Base-by-base conservation (phyloP, 2,888 invertebrate genomes). In the Phorcus lineatus region DNA sequence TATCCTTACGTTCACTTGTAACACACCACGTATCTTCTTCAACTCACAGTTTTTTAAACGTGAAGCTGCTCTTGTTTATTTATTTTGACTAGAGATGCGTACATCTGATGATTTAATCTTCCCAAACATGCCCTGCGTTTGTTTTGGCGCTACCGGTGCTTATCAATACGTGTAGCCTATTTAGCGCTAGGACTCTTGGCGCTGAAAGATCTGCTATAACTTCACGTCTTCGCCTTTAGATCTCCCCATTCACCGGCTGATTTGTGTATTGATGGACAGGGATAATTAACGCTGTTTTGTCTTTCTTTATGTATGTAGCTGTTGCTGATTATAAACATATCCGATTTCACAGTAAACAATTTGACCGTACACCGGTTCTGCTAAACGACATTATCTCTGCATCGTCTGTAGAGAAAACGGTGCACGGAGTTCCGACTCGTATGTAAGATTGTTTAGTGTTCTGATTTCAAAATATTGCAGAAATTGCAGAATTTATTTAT, bases 21-120 rank as follows among this genome's bases (percentile, higher is more conserved):
- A 62, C 62, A 28, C 24, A 62, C 17, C 24, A 24, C 24, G 62
- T 62, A 62, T 28, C 62, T 62, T 28, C 62, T 16, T 13, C 62
- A 62, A 24, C 62, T 24, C 24, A 19, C 11, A 62, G 28, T 62
- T n/a, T 24, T 62, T 28, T 36, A 36, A 24, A 11, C 28, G 24
- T 17, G 24, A 62, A 28, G 24, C 62, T 24, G 11, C 47, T 13
- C 13, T 47, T 47, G 74, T 74, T 74, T 40, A 52, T 74, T 74
- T 74, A 74, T 74, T 74, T 74, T 74, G 74, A 74, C 74, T 52
- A 19, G 74, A 74, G 52, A 74, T 52, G 52, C 74, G 74, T 22
- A 52, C 52, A 74, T 74, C 74, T 74, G 74, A 74, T 74, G 74
- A 52, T 74, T 74, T 40, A 52, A 74, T 74, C 74, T 74, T 47